Conservation (phyloP, 2,113 vertebrate genomes). For the Malurus melanocephalus region DNA sequence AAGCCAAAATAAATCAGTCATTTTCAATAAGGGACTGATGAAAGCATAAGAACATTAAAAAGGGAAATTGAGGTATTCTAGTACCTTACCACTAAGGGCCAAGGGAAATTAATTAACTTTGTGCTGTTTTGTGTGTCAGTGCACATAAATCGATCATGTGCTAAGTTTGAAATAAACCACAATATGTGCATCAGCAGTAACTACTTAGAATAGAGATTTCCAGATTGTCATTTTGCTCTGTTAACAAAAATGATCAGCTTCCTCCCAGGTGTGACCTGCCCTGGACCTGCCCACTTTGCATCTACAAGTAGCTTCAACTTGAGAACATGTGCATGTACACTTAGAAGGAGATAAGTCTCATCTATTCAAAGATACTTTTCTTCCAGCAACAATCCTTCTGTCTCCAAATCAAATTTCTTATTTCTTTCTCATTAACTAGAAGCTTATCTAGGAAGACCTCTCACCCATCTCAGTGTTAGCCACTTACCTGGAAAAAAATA, state of each 20-base stretch:
- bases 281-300: background rate
- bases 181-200: background rate
- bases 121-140: background rate
- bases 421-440: background rate
- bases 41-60: background rate
- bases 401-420: background rate
- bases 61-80: background rate
- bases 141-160: background rate
- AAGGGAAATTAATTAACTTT: background rate
- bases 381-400: background rate
- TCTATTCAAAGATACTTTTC: background rate
- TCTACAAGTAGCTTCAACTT: background rate
- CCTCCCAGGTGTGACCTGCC: background rate
- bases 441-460: background rate
- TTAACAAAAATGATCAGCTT: background rate
- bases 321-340: background rate
- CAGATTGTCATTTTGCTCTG: background rate
- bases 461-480: background rate
- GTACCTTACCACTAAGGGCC: background rate
- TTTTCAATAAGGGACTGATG: background rate
- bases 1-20: background rate
- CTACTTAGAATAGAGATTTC: background rate
- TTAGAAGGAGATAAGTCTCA: background rate
- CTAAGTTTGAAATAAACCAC: background rate
- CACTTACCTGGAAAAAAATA: background rate